Percentiles rank a stretch among this genome's conserved stretches.
These are phyloP conservation scores for Rotaria socialis DNA, from an alignment of 2,888 invertebrate genomes.

Conservation along the genomic window DNA sequence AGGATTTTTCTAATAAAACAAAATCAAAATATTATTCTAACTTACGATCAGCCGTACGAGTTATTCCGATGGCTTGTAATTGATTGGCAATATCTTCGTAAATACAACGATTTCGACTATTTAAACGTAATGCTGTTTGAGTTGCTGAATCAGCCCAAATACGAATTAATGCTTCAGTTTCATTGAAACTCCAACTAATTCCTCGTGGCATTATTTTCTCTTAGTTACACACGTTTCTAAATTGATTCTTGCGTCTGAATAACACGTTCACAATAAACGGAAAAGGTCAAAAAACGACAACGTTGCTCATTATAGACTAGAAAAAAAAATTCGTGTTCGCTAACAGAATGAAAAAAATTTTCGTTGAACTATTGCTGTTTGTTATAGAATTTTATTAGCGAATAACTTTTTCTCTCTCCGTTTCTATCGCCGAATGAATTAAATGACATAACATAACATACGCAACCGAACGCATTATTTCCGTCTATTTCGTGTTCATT, in stretches of 20 bases:
- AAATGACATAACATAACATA: neutral
- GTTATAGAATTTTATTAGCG: neutral
- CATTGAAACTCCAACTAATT: constrained; percentile 33
- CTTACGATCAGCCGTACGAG: constrained; percentile 16
- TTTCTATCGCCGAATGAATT: neutral
- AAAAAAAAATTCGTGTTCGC: neutral
- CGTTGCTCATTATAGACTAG: constrained; percentile 5
- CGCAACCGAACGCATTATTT: neutral
- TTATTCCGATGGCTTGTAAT: neutral
- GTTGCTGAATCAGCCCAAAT: constrained; percentile 6
- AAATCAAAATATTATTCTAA: neutral
- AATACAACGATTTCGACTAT: constrained; percentile 34
- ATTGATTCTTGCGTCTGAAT: neutral
- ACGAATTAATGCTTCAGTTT: constrained; percentile 24
- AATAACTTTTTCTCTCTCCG: neutral
- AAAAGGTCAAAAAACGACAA: constrained; percentile 12
- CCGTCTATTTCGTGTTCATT: no score
- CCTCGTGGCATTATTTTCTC: neutral
- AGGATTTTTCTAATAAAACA: neutral
- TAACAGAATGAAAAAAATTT: neutral
- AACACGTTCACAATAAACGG: neutral
- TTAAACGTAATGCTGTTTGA: constrained; percentile 22
- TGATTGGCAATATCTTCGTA: constrained; percentile 32
- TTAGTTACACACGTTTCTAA: neutral
- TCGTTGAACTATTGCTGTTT: neutral